Evolutionary conservation across 2,113 vertebrate species (phyloP).

Genomic region (Mionectes macconnelli): DNA sequence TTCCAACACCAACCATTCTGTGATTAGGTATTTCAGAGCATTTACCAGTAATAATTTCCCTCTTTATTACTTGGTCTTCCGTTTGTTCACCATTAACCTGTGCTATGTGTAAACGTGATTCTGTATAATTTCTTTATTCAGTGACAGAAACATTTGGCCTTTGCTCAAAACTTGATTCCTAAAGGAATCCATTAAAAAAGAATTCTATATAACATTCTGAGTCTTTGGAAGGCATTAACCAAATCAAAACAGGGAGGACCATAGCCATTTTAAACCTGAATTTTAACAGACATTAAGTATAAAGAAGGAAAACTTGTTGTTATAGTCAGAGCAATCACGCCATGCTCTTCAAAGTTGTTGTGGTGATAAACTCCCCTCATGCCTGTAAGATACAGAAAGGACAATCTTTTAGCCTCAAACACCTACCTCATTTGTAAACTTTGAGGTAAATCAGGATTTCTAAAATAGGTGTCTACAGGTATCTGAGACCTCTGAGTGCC

Average conservation of each 20-base stretch:
- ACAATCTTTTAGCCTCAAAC: neutral
- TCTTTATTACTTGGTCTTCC: neutral
- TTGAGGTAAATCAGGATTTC: neutral
- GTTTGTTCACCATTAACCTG: conserved; percentile 20
- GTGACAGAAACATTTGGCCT: neutral
- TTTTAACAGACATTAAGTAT: neutral
- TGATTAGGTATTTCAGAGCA: neutral
- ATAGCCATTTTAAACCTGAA: neutral
- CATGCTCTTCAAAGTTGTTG: neutral
- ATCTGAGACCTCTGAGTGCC: neutral
- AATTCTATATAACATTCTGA: neutral
- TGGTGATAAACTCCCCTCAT: neutral
- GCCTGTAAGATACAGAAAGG: neutral
- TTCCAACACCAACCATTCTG: neutral
- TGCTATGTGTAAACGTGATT: neutral
- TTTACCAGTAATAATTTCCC: neutral
- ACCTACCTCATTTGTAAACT: neutral
- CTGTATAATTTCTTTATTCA: neutral
- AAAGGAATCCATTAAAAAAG: neutral
- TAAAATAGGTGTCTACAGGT: neutral
- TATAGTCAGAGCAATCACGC: neutral
- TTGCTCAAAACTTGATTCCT: conserved; percentile 22
- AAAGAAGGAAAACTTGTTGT: neutral
- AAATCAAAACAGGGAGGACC: neutral
- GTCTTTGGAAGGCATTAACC: neutral